Base-by-base conservation (phyloP, 2,888 invertebrate species). In the Cistogaster globosa region DNA sequence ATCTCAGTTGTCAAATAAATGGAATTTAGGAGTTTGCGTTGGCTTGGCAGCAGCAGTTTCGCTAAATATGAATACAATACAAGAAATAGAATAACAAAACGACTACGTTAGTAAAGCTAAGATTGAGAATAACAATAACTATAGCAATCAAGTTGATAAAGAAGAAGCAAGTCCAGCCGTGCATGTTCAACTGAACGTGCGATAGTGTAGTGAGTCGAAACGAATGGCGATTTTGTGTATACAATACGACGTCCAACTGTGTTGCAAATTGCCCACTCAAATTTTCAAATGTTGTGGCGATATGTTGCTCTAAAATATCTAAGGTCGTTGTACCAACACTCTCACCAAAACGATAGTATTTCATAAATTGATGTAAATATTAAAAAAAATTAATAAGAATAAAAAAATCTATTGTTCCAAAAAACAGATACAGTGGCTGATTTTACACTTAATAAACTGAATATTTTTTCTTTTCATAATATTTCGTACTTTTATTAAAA, bases 1-100 rank as follows among this genome's bases (percentile, higher is more conserved):
- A 86, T 85, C 83, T 86, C 83, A 72, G 67, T 85, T 86, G 86
- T 86, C 85, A 86, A 85, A 84, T 86, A 83, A 75, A 81, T 63
- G 60, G 86, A 78, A 80, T 80, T 85, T 83, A 76, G 74, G 75
- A 82, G 76, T 83, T 86, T 84, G 86, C 84, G 86, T 86, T 86
- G 86, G 86, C 65, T 78, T 78, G 69, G 38, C 82, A 65, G 69
- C 65, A 65, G 48, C 60, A 55, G 53, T 75, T 63, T 74, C 51
- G 48, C 57, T 75, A 63, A 57, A 51, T 48, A 32, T 60, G 22
- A 55, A 16, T 36, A 71, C 42, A 62, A 78, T 45, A 38, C n/a
- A 78, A 22, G 22, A 55, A 45, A 45, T 12, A 48, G n/a, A n/a
- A 45, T 16, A 55, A 12, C 67, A 9, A 53, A 77, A 60, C 1